Percentiles rank a stretch among this genome's conserved stretches.
phyloP scores from a whole-genome alignment of 2,797 vertebrate species.

The Peromyscus nudipes region DNA sequence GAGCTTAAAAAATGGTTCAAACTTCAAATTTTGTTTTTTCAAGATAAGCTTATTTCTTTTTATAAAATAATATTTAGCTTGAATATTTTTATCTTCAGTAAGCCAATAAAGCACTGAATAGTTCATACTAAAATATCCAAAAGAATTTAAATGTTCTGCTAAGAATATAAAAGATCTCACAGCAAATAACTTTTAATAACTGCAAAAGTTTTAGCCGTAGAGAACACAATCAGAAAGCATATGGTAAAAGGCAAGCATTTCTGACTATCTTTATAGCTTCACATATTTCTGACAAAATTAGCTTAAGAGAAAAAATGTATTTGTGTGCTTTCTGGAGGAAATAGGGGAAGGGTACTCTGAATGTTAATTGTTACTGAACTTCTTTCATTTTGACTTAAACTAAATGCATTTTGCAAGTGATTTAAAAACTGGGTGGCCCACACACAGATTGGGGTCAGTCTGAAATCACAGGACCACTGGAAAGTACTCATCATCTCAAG shows the following conservation, averaged over 20 bases:
- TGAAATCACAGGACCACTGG: neutral
- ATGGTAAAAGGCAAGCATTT: constrained; percentile 6
- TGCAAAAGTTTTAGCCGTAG: neutral
- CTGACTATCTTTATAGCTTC: neutral
- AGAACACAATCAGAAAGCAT: neutral
- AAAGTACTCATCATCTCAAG: neutral
- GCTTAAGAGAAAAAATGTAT: neutral
- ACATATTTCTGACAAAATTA: neutral
- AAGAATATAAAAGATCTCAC: constrained; percentile 47
- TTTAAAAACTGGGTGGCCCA: neutral
- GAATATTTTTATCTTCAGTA: constrained; percentile 49
- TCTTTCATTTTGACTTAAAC: constrained; percentile 17
- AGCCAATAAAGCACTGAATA: neutral
- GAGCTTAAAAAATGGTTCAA: neutral
- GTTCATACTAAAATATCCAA: neutral
- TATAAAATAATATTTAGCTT: constrained; percentile 36
- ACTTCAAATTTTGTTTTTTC: constrained; percentile 10
- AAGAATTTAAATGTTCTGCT: neutral
- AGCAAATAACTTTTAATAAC: constrained; percentile 40
- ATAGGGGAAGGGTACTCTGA: neutral
- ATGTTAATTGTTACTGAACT: neutral
- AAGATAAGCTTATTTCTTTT: constrained; percentile 29
- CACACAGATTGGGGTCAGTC: neutral
- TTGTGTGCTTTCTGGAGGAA: neutral
- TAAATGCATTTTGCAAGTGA: neutral